Base-by-base conservation (phyloP, 1,140 invertebrate genomes). In the Pogonus chalceus region DNA sequence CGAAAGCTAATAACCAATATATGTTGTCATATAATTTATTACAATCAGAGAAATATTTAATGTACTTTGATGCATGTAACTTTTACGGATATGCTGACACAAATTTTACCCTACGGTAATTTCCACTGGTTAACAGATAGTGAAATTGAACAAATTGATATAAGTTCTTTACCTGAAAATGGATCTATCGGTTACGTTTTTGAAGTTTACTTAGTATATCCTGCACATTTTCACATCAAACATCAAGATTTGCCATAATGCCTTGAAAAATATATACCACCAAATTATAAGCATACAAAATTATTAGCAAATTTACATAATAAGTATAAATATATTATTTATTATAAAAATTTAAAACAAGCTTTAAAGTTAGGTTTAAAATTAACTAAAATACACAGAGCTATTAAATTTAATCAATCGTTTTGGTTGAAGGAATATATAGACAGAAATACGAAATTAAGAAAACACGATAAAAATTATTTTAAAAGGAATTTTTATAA, bases 41-140 rank as follows among this genome's bases (percentile, higher is more conserved):
- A n/a, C 35, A 64, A 46, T 51, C 54, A 14, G 51, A 21, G 22
- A 62, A 23, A 10, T 71, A 65, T 59, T 26, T 73, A 14, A 52
- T 64, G 3, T 72, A 73, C 62, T 59, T 65, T 4, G 73, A 75
- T 63, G 59, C 50, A 3, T 71, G 68, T 47, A 72, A 74, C 59
- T 57, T 75, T 16, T 75, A 75, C 64, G 71, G 71, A 14, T 61
- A 51, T 22, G 63, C 63, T 76, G 66, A 55, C 35, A 22, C 7
- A 61, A 43, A 35, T 10, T 26, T 58, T 70, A 22, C 66, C 65
- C 14, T 23, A 39, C 0, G 47, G 43, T 2, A 35, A 58, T 31
- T 72, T 71, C 61, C 14, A 65, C 49, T 74, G 65, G 67, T 46
- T 65, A 2, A 54, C 56, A 31, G 20, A 58, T 37, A 23, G 52